phyloP scores from a whole-genome alignment of 1,140 invertebrate genomes.

The Oryzaephilus surinamensis region DNA sequence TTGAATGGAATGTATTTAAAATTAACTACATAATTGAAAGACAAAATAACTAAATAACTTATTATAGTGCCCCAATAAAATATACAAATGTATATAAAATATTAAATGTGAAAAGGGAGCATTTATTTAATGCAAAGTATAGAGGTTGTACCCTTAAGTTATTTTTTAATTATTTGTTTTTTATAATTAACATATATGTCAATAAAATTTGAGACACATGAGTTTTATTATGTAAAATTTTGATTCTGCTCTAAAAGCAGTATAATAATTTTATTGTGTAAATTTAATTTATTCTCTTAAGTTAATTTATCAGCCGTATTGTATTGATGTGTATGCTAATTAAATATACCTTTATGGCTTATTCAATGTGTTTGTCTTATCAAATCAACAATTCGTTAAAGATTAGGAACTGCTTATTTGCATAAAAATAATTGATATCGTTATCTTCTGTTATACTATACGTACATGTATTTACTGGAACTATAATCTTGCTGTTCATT shows the following conservation, averaged over 20 bases:
- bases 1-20: constrained; percentile 16
- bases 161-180: constrained; percentile 7
- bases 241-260: constrained; percentile 1
- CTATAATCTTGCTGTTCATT: too few species aligned
- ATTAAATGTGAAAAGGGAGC: constrained; percentile 37
- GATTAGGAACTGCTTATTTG: too few species aligned
- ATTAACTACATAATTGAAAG: too few species aligned
- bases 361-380: too few species aligned
- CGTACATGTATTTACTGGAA: too few species aligned
- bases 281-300: constrained; percentile 8
- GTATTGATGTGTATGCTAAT: constrained; percentile 38
- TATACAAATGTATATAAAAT: constrained; percentile 18
- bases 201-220: constrained; percentile 22
- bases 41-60: too few species aligned
- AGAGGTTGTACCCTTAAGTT: constrained; percentile 57
- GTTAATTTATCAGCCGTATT: constrained; percentile 18
- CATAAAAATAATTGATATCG: too few species aligned
- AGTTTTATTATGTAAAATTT: constrained; percentile 5
- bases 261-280: constrained; percentile 1
- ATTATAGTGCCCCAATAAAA: constrained; percentile 20
- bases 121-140: constrained; percentile 85
- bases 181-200: constrained; percentile 37
- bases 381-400: too few species aligned
- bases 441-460: too few species aligned
- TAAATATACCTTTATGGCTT: constrained; percentile 23